Evolutionary conservation across 2,113 vertebrate species (phyloP).

Genomic region (Excalfactoria chinensis): DNA sequence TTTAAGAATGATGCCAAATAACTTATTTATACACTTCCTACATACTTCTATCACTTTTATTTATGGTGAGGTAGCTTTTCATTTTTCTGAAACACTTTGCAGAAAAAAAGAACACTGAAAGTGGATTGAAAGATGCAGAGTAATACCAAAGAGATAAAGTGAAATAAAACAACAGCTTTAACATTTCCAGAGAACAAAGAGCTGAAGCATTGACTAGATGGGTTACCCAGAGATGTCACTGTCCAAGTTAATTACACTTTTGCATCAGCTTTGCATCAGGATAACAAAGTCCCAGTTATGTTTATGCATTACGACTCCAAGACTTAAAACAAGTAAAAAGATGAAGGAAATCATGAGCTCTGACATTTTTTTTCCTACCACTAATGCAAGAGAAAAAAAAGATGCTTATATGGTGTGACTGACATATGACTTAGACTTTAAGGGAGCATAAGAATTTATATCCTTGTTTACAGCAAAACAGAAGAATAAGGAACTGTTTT

Average conservation of each 20-base stretch:
- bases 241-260: slow-evolving; percentile 38
- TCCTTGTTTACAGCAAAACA: slow-evolving; percentile 34
- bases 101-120: not conserved
- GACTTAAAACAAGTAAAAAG: slow-evolving; percentile 17
- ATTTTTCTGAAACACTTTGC: not conserved
- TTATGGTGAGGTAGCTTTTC: not conserved
- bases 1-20: slow-evolving; percentile 26
- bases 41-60: not conserved
- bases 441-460: slow-evolving; percentile 20
- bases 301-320: not conserved
- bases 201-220: not conserved
- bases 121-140: not conserved
- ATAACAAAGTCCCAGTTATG: slow-evolving; percentile 1
- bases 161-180: not conserved
- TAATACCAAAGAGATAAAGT: not conserved
- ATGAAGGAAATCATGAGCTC: slow-evolving; percentile 14
- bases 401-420: slow-evolving; percentile 32
- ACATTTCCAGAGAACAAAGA: slow-evolving; percentile 9
- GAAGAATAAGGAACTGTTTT: slow-evolving; percentile 19
- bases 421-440: slow-evolving; percentile 6
- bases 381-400: slow-evolving; percentile 11
- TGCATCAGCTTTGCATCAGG: not conserved
- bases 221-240: slow-evolving; percentile 4
- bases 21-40: not conserved
- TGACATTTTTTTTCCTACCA: not conserved